Evolutionary conservation across 2,113 vertebrate species (phyloP), one percentile per base, ranked within the genome.

Genomic region (Anhinga anhinga): DNA sequence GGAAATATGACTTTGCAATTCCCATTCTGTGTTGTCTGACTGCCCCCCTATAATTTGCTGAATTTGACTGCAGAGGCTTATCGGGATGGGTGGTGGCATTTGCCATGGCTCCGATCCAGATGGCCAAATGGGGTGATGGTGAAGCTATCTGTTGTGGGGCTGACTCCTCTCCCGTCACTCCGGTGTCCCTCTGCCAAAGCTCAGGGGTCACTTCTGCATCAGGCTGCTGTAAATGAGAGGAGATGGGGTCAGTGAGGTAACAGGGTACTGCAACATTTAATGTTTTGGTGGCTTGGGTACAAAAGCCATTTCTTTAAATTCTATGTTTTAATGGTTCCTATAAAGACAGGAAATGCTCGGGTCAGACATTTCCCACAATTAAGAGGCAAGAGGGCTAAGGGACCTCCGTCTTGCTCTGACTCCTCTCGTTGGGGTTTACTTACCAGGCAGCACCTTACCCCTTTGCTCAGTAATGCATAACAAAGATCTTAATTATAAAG

Each of bases 101-200:
- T 86, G 36, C 36, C 3, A 0, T 40, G 27, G 27, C 61, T 86
- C 23, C 70, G 66, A 70, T 36, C 17, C 62, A 44, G 40, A 10
- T 34, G 32, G 26, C 32, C 2, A 1, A 67, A 58, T 0, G 3
- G 15, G 7, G 27, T 23, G 16, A 45, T 45, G 55, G 18, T 17
- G 16, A 83, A 90, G 8, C 27, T 16, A 36, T 36, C 21, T 79
- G 40, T 21, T 0, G 0, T 30, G 44, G 20, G n/a, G 14, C 19
- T 71, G 30, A 26, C 13, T 34, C 7, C 25, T 36, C 47, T 82
- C 34, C 15, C 1, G 0, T 63, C 6, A 1, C 38, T 55, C 45
- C 5, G 0, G 3, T 34, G 23, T 59, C 36, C 10, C 12, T 52
- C n/a, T 62, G 30, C n/a, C 12, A 69, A 66, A 79, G 5, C n/a